Evolutionary conservation across 2,797 vertebrate species (phyloP).

Genomic region (Petrocephalus sullivani): DNA sequence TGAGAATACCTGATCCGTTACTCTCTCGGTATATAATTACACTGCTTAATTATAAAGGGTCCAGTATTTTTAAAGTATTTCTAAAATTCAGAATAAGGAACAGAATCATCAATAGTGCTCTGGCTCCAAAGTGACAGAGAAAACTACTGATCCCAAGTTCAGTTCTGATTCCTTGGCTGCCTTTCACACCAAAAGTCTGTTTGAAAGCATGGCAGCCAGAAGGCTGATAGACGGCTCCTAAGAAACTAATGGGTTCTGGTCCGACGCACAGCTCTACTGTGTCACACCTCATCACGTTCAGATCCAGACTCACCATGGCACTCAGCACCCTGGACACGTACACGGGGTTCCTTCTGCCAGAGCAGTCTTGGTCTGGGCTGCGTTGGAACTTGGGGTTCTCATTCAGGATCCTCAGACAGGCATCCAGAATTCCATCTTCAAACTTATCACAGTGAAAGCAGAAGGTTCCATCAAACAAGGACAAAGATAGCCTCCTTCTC

Average conservation of each 20-base stretch:
- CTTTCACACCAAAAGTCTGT: not conserved
- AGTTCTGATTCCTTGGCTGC: not conserved
- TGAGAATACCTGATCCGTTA: too few species aligned
- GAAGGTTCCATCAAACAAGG: not conserved
- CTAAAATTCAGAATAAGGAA: too few species aligned
- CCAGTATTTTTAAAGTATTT: too few species aligned
- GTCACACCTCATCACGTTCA: not conserved
- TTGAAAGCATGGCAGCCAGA: not conserved
- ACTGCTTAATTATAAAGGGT: too few species aligned
- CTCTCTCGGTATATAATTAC: too few species aligned
- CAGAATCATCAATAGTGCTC: not conserved
- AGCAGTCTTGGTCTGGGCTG: slow-evolving; percentile 72
- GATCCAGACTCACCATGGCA: slow-evolving; percentile 73
- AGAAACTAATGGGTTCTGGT: not conserved
- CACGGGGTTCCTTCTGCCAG: slow-evolving; percentile 75
- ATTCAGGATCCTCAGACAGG: slow-evolving; percentile 77
- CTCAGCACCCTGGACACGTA: slow-evolving; percentile 87
- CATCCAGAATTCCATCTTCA: slow-evolving; percentile 76
- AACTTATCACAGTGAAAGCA: slow-evolving; percentile 62
- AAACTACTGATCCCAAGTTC: not conserved
- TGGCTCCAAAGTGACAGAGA: not conserved
- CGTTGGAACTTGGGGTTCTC: slow-evolving; percentile 75
- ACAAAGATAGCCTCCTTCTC: not conserved
- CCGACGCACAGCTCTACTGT: not conserved
- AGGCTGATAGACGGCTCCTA: not conserved